Conservation (phyloP, 2,113 vertebrate species). For the Podarcis cretensis region DNA sequence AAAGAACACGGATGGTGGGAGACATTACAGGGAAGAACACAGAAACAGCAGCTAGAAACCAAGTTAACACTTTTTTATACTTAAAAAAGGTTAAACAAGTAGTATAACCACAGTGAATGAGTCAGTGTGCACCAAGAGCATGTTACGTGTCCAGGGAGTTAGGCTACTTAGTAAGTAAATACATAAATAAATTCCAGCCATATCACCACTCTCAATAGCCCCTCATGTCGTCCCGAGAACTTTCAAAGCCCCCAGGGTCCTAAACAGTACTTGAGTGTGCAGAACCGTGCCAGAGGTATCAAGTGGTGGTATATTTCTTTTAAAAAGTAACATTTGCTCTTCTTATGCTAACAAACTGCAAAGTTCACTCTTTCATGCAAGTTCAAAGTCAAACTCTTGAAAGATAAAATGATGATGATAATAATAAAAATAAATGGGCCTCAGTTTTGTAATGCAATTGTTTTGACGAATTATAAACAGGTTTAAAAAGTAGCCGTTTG, state of each 20-base stretch:
- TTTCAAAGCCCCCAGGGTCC: not conserved
- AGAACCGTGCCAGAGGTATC: not conserved
- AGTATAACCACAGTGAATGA: constrained; percentile 46
- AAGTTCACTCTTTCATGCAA: constrained; percentile 33
- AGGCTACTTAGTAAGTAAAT: not conserved
- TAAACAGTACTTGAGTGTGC: not conserved
- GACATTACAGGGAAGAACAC: constrained; percentile 77
- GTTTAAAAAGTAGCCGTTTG: not conserved
- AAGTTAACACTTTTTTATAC: constrained; percentile 62
- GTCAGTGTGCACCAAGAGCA: not conserved
- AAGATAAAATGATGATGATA: not conserved
- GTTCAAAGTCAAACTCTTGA: constrained; percentile 2
- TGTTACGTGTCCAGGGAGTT: not conserved
- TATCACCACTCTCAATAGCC: not conserved
- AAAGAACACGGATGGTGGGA: constrained; percentile 81
- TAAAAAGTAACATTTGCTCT: not conserved
- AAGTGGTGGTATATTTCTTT: not conserved
- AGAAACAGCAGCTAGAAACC: constrained; percentile 70
- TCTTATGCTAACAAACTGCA: constrained; percentile 37
- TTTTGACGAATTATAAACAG: not conserved
- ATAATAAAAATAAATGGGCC: not conserved
- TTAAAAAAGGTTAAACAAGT: constrained; percentile 41
- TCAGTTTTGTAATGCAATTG: not conserved
- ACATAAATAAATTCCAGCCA: not conserved
- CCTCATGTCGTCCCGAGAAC: not conserved